Base-by-base conservation (phyloP, 2,113 vertebrate genomes). In the Caranx melampygus region DNA sequence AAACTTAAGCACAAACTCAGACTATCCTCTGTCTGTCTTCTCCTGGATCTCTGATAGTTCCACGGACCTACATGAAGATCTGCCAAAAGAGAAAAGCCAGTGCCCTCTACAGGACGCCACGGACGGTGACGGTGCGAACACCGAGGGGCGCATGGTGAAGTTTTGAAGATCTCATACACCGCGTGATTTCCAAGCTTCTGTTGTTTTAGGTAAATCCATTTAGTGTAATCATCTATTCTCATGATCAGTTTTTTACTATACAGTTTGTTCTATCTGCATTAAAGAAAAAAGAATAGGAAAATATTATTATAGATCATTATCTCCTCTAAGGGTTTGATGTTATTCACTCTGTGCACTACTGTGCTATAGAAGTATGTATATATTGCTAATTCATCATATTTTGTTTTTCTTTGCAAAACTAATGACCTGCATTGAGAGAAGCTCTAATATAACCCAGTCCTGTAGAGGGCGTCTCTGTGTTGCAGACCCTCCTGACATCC, bases 21-120 rank as follows among this genome's bases (percentile, higher is more conserved):
- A 52, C 26, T 44, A 31, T 72, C 45, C 37, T 9, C 20, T 65
- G 45, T 79, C 18, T 31, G 14, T 8, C 26, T 26, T 26, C 26
- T 26, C 44, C 40, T 71, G 51, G 26, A 15, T 57, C 20, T 66
- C n/a, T 60, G 37, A 26, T 26, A 2, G 52, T 81, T 42, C 49
- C 6, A 33, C 21, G 54, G 7, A 26, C n/a, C 47, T 7, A 10
- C 45, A 40, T 52, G 42, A 68, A 60, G 49, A 44, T 35, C 63
- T 68, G 64, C 73, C 58, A 89, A 91, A 94, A 92, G 89, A 93
- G 83, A 92, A 89, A 89, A 82, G 86, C 86, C 87, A 92, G 86
- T 89, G 91, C 92, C 91, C 92, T 92, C 93, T 90, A 74, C 91
- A 94, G 93, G 93, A 78, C 70, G 52, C 5, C 42, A 5, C 18